These are phyloP conservation scores for Phalloptychus januarius DNA, from an alignment of 2,797 vertebrate species.

Conservation along the genomic window DNA sequence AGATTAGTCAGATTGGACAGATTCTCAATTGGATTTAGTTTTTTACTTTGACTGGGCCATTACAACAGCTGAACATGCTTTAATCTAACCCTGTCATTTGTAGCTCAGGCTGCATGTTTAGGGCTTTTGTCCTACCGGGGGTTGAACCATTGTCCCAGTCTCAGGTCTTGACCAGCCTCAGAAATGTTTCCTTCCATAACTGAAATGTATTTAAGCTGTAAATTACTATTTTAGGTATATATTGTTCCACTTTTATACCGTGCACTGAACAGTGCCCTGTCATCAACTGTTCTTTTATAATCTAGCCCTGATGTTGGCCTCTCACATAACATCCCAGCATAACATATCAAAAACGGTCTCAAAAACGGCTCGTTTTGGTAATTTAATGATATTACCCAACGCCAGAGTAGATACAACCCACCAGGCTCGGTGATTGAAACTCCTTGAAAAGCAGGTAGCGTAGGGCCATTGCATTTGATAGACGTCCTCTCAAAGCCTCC, in stretches of 20 bases:
- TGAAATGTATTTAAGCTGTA: not conserved
- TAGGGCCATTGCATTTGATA: slow-evolving; percentile 18
- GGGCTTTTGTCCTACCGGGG: not conserved
- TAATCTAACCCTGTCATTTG: not conserved
- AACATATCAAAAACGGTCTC: not conserved
- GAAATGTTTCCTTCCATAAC: not conserved
- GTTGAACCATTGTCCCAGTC: not conserved
- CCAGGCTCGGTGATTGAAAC: slow-evolving; percentile 7
- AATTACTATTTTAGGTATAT: not conserved
- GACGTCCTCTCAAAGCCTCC: slow-evolving; percentile 27
- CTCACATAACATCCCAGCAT: not conserved
- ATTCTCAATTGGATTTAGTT: not conserved
- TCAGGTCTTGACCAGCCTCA: not conserved
- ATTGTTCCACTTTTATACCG: not conserved
- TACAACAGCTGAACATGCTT: not conserved
- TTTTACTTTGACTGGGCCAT: not conserved
- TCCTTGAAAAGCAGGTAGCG: slow-evolving; percentile 5
- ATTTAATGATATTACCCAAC: slow-evolving; percentile 6
- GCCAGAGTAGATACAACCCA: not conserved
- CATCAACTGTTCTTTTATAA: not conserved
- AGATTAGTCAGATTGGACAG: not conserved
- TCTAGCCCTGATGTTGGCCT: not conserved
- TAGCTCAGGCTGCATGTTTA: not conserved
- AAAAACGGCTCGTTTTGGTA: not conserved
- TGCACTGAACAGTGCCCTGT: not conserved